phyloP scores from a whole-genome alignment of 2,113 vertebrate species.

The Motacilla tschutschensis region DNA sequence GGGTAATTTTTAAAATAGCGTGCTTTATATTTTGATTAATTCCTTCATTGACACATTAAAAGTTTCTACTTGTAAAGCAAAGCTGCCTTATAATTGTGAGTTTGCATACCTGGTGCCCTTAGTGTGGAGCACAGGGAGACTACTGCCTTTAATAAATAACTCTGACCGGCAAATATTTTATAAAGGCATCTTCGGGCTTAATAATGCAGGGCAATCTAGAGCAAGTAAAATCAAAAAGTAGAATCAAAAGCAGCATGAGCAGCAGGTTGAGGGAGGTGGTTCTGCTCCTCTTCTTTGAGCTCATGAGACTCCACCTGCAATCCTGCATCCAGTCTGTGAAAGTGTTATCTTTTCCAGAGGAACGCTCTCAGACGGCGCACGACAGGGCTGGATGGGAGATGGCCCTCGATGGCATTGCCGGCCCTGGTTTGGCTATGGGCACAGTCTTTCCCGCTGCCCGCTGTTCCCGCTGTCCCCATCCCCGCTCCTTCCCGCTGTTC shows the following conservation, averaged over 20 bases:
- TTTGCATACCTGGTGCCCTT: background rate
- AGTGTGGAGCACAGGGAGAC: background rate
- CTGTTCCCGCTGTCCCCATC: no score
- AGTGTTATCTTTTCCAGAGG: accelerated
- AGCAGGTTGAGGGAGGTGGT: background rate
- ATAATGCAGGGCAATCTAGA: background rate
- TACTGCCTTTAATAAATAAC: background rate
- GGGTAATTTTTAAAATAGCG: accelerated
- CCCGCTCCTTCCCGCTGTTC: no score
- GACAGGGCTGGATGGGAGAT: accelerated
- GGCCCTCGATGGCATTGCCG: accelerated
- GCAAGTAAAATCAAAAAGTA: no score
- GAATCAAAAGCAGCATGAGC: accelerated
- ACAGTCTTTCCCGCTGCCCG: background rate
- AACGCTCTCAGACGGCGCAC: accelerated
- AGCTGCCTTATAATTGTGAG: background rate
- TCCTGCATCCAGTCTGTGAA: background rate
- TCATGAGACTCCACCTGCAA: background rate
- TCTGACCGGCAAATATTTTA: accelerated
- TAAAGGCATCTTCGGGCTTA: no score
- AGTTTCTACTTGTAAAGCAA: background rate
- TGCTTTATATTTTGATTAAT: background rate
- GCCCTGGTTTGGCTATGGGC: accelerated
- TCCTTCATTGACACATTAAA: background rate
- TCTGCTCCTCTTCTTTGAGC: background rate